Evolutionary conservation across 2,797 vertebrate species (phyloP).

Genomic region (Sebastes minor): DNA sequence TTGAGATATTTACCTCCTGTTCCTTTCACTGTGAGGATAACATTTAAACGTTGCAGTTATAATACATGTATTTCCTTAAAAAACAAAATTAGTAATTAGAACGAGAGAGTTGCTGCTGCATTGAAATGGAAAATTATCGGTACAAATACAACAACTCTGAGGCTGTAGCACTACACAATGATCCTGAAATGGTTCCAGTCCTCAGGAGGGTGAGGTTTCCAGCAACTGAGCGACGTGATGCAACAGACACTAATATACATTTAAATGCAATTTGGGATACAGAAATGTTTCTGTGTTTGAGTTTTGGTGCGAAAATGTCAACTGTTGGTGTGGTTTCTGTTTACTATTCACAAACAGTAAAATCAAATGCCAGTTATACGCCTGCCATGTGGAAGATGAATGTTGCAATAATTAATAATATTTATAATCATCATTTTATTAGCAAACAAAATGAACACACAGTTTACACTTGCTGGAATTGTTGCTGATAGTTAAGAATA

Average conservation of each 20-base stretch:
- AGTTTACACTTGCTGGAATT: neutral
- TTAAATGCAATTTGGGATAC: neutral
- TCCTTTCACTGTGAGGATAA: neutral
- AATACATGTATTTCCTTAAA: neutral
- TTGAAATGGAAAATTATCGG: neutral
- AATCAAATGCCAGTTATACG: neutral
- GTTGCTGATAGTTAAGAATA: neutral
- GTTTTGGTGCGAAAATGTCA: constrained; percentile 1
- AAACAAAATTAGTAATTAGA: neutral
- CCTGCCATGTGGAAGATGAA: neutral
- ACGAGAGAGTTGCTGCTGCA: neutral
- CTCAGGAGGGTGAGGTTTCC: neutral
- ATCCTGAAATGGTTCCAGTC: neutral
- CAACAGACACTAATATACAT: neutral
- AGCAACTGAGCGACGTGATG: too few relatives aligned
- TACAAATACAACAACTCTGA: neutral
- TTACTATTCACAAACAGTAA: neutral
- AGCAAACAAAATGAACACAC: neutral
- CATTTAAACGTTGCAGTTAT: neutral
- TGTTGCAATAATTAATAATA: neutral
- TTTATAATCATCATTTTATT: neutral
- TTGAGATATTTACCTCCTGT: neutral
- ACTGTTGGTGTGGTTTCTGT: neutral
- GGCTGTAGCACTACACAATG: neutral
- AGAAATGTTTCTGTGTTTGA: neutral